These are phyloP conservation scores for Bagarius yarrelli DNA, from an alignment of 2,113 vertebrate species.

Conservation along the genomic window DNA sequence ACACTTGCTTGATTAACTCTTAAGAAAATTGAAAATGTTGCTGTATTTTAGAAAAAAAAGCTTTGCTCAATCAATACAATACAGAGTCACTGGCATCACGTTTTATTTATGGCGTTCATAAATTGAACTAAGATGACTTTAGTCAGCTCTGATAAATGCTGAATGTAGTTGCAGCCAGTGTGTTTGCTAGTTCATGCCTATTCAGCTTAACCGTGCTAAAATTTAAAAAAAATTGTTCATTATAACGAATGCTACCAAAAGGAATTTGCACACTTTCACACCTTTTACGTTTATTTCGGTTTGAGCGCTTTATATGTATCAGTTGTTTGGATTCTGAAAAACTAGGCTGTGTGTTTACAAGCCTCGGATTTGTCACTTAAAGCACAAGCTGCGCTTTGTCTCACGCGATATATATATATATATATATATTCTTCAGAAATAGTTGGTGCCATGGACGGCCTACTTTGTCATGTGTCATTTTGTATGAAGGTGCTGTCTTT, in stretches of 20 bases:
- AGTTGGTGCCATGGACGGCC: slow-evolving; percentile 40
- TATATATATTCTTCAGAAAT: slow-evolving; percentile 10
- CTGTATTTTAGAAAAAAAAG: slow-evolving; percentile 25
- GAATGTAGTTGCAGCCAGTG: background rate
- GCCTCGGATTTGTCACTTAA: slow-evolving; percentile 24
- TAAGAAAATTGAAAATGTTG: slow-evolving; percentile 2
- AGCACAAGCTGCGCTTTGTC: slow-evolving; percentile 39
- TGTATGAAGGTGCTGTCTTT: slow-evolving; percentile 37
- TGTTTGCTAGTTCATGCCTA: background rate
- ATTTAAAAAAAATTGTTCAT: background rate
- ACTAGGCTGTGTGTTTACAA: slow-evolving; percentile 14
- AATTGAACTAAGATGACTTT: background rate
- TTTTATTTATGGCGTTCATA: background rate
- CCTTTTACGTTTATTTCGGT: background rate
- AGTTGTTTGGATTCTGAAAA: slow-evolving; percentile 24
- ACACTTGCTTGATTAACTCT: background rate
- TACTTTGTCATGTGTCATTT: background rate
- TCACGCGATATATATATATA: background rate
- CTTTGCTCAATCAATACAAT: background rate
- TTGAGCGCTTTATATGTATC: slow-evolving; percentile 4
- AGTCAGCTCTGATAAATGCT: slow-evolving; percentile 6
- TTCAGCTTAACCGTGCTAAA: background rate
- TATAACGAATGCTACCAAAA: slow-evolving; percentile 3
- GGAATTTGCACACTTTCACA: slow-evolving; percentile 30
- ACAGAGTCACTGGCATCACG: background rate